phyloP scores from a whole-genome alignment of 2,888 invertebrate genomes.

The Athripsodes cinereus region DNA sequence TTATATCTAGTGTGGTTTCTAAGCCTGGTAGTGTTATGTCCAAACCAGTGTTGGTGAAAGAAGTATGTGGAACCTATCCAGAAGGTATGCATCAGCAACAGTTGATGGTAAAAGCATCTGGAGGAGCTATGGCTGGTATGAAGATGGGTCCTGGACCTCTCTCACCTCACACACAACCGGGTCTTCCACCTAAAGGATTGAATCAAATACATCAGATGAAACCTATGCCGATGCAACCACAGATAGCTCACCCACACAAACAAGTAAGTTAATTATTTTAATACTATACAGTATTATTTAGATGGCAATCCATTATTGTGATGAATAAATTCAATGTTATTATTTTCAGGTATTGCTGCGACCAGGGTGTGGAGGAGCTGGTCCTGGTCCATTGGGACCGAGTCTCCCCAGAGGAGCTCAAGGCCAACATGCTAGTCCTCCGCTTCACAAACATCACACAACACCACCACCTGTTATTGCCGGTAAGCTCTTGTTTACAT shows the following conservation, averaged over 20 bases:
- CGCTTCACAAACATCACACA: conserved; percentile 23
- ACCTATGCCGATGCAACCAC: conserved; percentile 28
- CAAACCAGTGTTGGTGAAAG: conserved; percentile 6
- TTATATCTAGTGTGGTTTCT: neutral
- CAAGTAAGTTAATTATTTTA: conserved; percentile 19
- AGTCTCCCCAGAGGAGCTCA: conserved; percentile 48
- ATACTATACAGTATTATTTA: neutral
- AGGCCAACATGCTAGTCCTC: conserved; percentile 32
- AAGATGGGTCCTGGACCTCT: conserved; percentile 22
- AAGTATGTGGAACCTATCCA: neutral
- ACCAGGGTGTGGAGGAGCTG: conserved; percentile 21
- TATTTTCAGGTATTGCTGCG: conserved; percentile 20
- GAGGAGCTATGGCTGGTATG: conserved; percentile 18
- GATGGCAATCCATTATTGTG: neutral
- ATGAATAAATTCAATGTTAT: neutral
- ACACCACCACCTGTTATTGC: conserved; percentile 24
- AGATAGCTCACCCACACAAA: conserved; percentile 28
- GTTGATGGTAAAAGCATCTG: conserved; percentile 25
- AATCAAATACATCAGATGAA: conserved; percentile 24
- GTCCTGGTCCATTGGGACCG: conserved; percentile 38
- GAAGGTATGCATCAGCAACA: conserved; percentile 18
- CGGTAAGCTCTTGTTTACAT: conserved; percentile 18
- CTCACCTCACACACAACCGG: conserved; percentile 27
- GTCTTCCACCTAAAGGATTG: conserved; percentile 16
- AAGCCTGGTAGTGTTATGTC: neutral